These are phyloP conservation scores for Poecilobothrus nobilitatus DNA, from an alignment of 2,888 invertebrate genomes.

Conservation along the genomic window DNA sequence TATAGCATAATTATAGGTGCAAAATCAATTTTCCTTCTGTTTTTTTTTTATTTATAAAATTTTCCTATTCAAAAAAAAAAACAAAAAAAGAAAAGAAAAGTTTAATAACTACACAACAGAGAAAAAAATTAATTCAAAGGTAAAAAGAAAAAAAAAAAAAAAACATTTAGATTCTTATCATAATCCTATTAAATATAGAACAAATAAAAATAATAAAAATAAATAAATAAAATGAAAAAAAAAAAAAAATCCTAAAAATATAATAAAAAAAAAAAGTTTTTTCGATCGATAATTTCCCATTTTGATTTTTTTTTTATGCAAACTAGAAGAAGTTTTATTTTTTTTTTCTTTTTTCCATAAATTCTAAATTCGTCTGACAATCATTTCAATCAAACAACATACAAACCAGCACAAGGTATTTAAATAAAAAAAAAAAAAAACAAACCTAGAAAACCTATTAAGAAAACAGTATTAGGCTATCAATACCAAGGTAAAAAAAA, in stretches of 20 bases:
- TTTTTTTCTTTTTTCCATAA: background rate
- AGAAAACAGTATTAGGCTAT: background rate
- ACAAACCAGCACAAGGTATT: too few relatives aligned
- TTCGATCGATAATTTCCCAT: background rate
- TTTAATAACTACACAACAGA: too few relatives aligned
- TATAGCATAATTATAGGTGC: too few relatives aligned
- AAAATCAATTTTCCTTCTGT: too few relatives aligned
- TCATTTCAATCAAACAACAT: background rate
- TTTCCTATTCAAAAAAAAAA: too few relatives aligned
- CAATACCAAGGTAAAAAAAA: background rate
- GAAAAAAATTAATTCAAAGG: too few relatives aligned
- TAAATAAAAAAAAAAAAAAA: too few relatives aligned
- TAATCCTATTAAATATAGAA: constrained; percentile 6
- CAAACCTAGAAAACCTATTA: background rate
- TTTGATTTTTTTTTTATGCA: background rate
- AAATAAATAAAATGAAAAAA: background rate
- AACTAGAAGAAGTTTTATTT: background rate
- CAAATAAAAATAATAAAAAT: background rate
- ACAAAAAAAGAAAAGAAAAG: too few relatives aligned
- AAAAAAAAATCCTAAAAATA: background rate
- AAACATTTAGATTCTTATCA: constrained; percentile 1
- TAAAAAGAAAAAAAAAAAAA: background rate
- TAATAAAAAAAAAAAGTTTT: background rate
- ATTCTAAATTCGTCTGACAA: constrained; percentile 1
- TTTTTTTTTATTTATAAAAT: too few relatives aligned